A percentile compares a stretch with the other conserved stretches of the same genome.
These are phyloP conservation scores for Lutjanus erythropterus DNA, from an alignment of 2,113 vertebrate species.

Conservation along the genomic window DNA sequence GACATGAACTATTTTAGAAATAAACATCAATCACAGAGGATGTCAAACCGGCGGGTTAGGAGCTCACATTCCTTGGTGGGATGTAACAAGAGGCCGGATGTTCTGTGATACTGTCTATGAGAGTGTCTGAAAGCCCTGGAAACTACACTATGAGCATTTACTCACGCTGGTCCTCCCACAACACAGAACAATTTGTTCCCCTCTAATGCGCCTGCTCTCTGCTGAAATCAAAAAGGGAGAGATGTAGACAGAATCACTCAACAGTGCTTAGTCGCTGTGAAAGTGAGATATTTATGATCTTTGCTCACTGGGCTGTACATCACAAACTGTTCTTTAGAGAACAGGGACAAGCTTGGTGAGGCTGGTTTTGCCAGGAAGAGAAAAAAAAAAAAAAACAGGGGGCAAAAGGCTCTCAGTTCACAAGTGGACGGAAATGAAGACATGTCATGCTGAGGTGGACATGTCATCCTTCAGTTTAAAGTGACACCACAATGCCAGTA, in stretches of 20 bases:
- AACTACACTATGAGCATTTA: conserved; percentile 37
- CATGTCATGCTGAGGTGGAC: conserved; percentile 16
- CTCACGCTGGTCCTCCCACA: neutral
- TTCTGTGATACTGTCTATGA: neutral
- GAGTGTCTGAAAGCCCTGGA: conserved; percentile 12
- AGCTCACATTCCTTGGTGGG: conserved; percentile 11
- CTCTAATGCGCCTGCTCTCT: conserved; percentile 17
- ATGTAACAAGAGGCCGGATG: conserved; percentile 31
- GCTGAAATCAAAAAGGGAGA: conserved; percentile 31
- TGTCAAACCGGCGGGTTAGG: conserved; percentile 24
- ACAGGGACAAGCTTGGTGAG: conserved; percentile 25
- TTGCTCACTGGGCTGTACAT: conserved; percentile 34
- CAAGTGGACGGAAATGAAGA: conserved; percentile 32
- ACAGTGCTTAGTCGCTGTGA: conserved; percentile 57
- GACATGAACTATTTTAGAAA: conserved; percentile 27
- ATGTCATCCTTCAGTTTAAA: conserved; percentile 32
- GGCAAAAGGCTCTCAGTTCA: conserved; percentile 16
- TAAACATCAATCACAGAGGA: conserved; percentile 31
- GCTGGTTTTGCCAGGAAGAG: conserved; percentile 38
- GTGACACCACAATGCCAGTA: neutral
- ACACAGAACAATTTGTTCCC: conserved; percentile 50
- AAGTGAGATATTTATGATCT: conserved; percentile 75
- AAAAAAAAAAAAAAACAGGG: conserved; percentile 16
- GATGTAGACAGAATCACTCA: conserved; percentile 37
- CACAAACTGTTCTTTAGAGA: conserved; percentile 36